phyloP scores from a whole-genome alignment of 1,140 invertebrate genomes.

The Trichonephila clavipes region DNA sequence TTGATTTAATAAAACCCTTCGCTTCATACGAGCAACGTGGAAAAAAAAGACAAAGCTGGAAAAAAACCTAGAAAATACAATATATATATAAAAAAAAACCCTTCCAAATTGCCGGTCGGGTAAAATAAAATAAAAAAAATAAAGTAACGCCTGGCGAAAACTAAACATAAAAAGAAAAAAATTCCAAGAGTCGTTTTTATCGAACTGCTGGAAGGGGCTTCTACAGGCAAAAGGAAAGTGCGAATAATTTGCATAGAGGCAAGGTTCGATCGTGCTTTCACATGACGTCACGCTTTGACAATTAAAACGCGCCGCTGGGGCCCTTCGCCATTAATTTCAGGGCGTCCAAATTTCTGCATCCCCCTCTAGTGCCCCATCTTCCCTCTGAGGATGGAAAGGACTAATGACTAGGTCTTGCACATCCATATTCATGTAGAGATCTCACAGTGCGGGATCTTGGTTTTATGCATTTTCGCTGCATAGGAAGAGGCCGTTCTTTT shows the following conservation, averaged over 20 bases:
- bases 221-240: slow-evolving; percentile 51
- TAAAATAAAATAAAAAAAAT: slow-evolving; percentile 41
- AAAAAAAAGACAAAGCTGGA: slow-evolving; percentile 34
- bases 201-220: slow-evolving; percentile 42
- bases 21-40: slow-evolving; percentile 45
- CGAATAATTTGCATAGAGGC: slow-evolving; percentile 74
- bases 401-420: slow-evolving; percentile 70
- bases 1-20: slow-evolving; percentile 67
- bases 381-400: slow-evolving; percentile 53
- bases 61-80: slow-evolving; percentile 31
- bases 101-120: slow-evolving; percentile 68
- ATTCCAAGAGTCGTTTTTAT: slow-evolving; percentile 70
- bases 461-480: slow-evolving; percentile 34
- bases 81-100: slow-evolving; percentile 28
- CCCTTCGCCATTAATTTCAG: slow-evolving; percentile 71
- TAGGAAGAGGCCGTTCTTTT: neutral
- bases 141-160: slow-evolving; percentile 39
- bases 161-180: slow-evolving; percentile 46
- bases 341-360: slow-evolving; percentile 43
- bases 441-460: slow-evolving; percentile 12
- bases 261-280: slow-evolving; percentile 63
- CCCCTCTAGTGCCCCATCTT: neutral
- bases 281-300: slow-evolving; percentile 72
- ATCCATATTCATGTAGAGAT: slow-evolving; percentile 75
- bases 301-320: slow-evolving; percentile 74